These are phyloP conservation scores for Acanthopleura granulata DNA, from an alignment of 2,888 invertebrate species.

Conservation along the genomic window DNA sequence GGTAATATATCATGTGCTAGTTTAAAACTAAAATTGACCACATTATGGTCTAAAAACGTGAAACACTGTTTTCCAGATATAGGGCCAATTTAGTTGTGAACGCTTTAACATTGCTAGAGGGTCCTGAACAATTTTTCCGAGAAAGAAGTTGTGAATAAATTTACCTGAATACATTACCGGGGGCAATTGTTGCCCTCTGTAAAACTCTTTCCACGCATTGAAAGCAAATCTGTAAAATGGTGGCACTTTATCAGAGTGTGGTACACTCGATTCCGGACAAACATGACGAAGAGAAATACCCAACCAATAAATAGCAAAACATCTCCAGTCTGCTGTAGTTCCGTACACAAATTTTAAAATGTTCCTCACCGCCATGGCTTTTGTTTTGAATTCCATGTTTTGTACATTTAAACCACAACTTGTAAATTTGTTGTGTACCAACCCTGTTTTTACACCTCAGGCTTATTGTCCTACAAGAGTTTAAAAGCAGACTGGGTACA, in stretches of 20 bases:
- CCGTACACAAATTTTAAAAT: background rate
- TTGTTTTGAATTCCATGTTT: background rate
- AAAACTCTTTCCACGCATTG: background rate
- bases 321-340: background rate
- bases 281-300: background rate
- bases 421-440: background rate
- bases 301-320: background rate
- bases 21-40: background rate
- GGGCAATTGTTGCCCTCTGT: background rate
- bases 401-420: background rate
- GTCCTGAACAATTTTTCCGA: background rate
- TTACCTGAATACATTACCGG: background rate
- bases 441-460: background rate
- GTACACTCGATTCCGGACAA: background rate
- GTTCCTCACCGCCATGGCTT: background rate
- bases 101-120: background rate
- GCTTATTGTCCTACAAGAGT: too few relatives aligned
- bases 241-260: background rate
- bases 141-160: too few relatives aligned
- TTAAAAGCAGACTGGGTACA: background rate
- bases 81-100: background rate
- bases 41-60: background rate
- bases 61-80: background rate
- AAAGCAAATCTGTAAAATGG: background rate
- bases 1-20: background rate